These are phyloP conservation scores for Anodontia alba DNA, from an alignment of 2,888 invertebrate species.

Conservation along the genomic window DNA sequence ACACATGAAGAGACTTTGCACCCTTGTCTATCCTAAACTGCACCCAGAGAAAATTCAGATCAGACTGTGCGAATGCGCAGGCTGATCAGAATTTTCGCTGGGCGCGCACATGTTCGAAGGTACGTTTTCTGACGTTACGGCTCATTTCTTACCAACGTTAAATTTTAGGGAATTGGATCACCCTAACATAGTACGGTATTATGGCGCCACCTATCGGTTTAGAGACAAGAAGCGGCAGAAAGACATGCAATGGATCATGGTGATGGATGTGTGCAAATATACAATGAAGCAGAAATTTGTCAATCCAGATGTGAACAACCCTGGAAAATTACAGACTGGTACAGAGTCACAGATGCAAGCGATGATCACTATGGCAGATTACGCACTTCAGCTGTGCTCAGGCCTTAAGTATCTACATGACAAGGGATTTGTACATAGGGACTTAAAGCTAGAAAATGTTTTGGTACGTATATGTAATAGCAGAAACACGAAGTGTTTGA, in stretches of 20 bases:
- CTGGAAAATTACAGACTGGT: constrained; percentile 49
- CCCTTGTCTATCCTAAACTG: too few species aligned
- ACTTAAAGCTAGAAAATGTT: constrained; percentile 81
- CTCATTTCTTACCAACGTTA: too few species aligned
- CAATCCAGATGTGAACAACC: constrained; percentile 45
- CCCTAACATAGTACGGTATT: constrained; percentile 76
- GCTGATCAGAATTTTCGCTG: too few species aligned
- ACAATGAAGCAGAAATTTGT: constrained; percentile 72
- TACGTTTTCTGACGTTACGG: too few species aligned
- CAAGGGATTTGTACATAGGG: constrained; percentile 77
- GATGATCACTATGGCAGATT: constrained; percentile 68
- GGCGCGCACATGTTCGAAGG: too few species aligned
- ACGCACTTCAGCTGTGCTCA: constrained; percentile 66
- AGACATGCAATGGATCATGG: constrained; percentile 75
- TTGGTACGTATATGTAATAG: constrained; percentile 75
- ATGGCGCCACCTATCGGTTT: constrained; percentile 68
- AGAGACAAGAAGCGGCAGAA: constrained; percentile 55
- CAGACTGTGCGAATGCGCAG: too few species aligned
- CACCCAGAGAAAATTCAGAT: too few species aligned
- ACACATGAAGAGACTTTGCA: too few species aligned
- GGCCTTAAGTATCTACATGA: constrained; percentile 76
- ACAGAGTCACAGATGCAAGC: constrained; percentile 47
- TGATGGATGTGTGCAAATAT: constrained; percentile 75
- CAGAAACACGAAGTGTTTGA: too few species aligned
- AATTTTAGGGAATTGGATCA: constrained; percentile 77